Conservation (phyloP, 2,113 vertebrate genomes). For the Condylura cristata region DNA sequence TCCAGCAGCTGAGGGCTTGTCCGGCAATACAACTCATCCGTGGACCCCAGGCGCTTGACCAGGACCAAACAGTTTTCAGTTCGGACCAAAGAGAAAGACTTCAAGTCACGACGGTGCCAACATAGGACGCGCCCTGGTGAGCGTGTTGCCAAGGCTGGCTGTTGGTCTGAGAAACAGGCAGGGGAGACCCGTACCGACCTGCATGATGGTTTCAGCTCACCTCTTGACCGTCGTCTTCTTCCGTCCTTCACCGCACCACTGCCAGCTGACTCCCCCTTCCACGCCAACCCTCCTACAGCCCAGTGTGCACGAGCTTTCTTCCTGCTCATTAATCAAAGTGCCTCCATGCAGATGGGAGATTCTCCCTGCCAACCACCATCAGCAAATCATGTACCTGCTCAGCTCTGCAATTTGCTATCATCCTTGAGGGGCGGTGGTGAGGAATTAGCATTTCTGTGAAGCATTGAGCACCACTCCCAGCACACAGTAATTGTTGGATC, state of each 20-base stretch:
- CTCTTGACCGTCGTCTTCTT: not conserved
- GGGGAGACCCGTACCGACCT: not conserved
- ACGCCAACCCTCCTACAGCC: not conserved
- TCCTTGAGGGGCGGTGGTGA: not conserved
- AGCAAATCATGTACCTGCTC: not conserved
- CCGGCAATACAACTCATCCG: not conserved
- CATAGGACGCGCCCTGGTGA: not conserved
- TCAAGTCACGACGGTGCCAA: not conserved
- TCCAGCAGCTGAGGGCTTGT: not conserved
- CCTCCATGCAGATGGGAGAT: not conserved
- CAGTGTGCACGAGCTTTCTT: not conserved
- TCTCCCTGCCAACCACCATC: not conserved
- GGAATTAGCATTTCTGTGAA: not conserved
- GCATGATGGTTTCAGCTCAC: too few relatives aligned
- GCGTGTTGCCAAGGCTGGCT: not conserved
- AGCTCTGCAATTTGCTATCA: not conserved
- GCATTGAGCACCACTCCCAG: not conserved
- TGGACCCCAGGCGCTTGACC: not conserved
- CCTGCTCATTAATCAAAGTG: not conserved
- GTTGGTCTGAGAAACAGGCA: too few relatives aligned
- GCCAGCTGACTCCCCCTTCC: not conserved
- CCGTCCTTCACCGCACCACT: not conserved
- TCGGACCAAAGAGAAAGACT: not conserved
- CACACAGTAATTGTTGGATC: constrained; percentile 10
- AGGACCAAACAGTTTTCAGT: not conserved